Conservation (phyloP, 2,113 vertebrate genomes). For the Otolemur garnettii region DNA sequence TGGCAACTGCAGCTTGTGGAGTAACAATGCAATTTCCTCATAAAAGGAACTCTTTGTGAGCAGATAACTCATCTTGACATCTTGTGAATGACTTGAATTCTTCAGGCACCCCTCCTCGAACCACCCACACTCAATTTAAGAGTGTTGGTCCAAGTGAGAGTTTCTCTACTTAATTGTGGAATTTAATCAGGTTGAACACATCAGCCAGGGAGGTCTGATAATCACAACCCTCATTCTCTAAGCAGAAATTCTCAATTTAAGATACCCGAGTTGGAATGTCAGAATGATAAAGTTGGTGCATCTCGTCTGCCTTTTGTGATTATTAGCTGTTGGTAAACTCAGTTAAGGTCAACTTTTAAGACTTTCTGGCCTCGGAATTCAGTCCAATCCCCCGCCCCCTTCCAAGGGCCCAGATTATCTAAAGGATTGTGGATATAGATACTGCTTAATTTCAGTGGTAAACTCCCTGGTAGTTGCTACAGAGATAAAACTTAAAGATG, state of each 20-base stretch:
- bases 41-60: slow-evolving; percentile 33
- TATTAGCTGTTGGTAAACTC: neutral
- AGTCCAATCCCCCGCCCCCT: neutral
- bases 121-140: neutral
- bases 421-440: neutral
- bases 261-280: neutral
- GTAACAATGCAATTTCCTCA: neutral
- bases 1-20: neutral
- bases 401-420: neutral
- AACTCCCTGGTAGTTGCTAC: neutral
- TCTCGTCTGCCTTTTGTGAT: neutral
- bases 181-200: neutral
- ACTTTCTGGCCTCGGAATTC: neutral
- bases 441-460: neutral
- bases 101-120: neutral
- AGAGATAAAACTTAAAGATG: neutral
- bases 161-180: slow-evolving; percentile 48
- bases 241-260: neutral
- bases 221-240: neutral
- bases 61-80: slow-evolving; percentile 50
- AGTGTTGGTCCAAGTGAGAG: neutral
- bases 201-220: neutral
- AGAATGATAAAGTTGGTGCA: neutral
- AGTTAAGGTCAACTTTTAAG: neutral
- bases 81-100: slow-evolving; percentile 59